Conservation (phyloP, 2,113 vertebrate species). For the Spermophilus dauricus region DNA sequence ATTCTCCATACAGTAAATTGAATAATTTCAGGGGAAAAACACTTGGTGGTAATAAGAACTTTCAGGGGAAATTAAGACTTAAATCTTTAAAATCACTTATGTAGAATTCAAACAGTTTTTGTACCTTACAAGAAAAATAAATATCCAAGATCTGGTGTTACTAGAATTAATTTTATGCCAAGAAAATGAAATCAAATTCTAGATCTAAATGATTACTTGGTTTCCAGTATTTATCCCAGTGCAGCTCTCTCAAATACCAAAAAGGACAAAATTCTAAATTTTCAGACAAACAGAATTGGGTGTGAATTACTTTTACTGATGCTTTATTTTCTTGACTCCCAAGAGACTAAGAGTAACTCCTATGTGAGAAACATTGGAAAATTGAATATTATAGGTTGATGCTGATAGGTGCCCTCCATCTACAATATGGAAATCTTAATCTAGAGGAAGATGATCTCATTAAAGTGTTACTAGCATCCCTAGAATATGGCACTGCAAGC, state of each 20-base stretch:
- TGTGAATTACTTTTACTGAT: background rate
- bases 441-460: background rate
- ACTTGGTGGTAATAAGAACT: background rate
- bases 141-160: background rate
- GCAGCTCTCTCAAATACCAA: background rate
- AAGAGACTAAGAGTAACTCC: background rate
- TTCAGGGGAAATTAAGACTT: background rate
- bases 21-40: background rate
- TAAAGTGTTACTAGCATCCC: background rate
- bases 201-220: background rate
- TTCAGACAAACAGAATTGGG: background rate
- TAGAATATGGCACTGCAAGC: background rate
- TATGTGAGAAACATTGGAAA: background rate
- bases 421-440: background rate
- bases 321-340: background rate
- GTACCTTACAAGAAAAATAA: background rate
- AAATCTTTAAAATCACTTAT: background rate
- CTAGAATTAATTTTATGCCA: background rate
- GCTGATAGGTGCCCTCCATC: background rate
- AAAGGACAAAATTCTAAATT: background rate
- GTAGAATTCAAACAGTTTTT: background rate
- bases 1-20: background rate
- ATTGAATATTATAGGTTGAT: background rate
- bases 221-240: background rate
- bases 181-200: slow-evolving; percentile 7